Evolutionary conservation across 2,797 vertebrate genomes (phyloP), one percentile per base, ranked within the genome.

Genomic region (Cirrhinus molitorella): DNA sequence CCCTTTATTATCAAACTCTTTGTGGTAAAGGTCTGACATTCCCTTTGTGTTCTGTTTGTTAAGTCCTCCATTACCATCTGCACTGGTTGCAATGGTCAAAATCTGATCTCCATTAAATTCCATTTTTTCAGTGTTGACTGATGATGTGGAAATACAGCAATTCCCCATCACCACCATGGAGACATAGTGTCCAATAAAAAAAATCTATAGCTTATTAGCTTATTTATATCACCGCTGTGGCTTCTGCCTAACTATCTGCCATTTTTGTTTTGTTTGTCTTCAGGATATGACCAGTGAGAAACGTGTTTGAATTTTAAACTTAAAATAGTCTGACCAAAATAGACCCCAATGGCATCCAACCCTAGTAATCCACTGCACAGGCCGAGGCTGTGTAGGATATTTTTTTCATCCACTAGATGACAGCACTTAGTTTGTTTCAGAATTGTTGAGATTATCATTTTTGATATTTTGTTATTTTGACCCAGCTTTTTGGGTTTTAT

Each of bases 401-500:
- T 49, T 43, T n/a, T 74, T 53, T 34, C 37, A 6, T 68, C 86
- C 86, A 85, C 83, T 85, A 85, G 83, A 51, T 75, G 80, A 14
- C 86, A 85, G 23, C 31, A 67, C 23, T 71, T 49, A 55, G 31
- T n/a, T 37, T 14, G 34, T 23, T 40, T 43, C 23, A 14, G 19
- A 74, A 40, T 25, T 12, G 4, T 3, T 28, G 2, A 45, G 28
- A 14, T 5, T 31, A 23, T 2, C 5, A 12, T 66, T 37, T 21
- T 23, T 12, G n/a, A 34, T 34, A n/a, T n/a, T n/a, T n/a, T n/a
- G n/a, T n/a, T n/a, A n/a, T n/a, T n/a, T n/a, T n/a, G n/a, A n/a
- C n/a, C n/a, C n/a, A n/a, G n/a, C n/a, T n/a, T n/a, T n/a, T n/a
- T n/a, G n/a, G n/a, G n/a, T n/a, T n/a, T n/a, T n/a, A n/a, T n/a